Base-by-base conservation (phyloP, 2,888 invertebrate genomes). In the Listrodromus nycthemerus region DNA sequence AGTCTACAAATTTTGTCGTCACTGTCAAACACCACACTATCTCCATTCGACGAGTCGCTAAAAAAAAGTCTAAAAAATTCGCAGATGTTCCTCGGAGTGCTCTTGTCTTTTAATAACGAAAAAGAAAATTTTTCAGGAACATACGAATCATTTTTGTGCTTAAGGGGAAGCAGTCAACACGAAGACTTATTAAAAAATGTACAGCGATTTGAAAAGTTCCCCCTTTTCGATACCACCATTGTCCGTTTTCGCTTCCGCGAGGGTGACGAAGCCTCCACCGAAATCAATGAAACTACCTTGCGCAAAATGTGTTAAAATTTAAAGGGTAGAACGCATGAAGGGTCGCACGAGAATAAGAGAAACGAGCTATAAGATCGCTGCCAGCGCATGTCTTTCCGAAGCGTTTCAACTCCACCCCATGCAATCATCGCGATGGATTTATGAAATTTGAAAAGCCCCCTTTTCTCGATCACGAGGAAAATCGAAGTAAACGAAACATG, bases 231-330 rank as follows among this genome's bases (percentile, higher is more conserved):
- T 24, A 13, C 8, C 55, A 24, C 55, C 24, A 55, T 55, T 13
- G 13, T 13, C 10, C 21, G 21, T 21, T 21, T 55, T 21, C 24
- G 10, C 45, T 24, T 66, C 45, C 24, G 5, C 45, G 24, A 66
- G 27, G 24, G 24, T 1, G 0, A 5, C 45, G 6, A 66, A 66
- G 21, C 45, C 10, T 45, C 13, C 7, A 16, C 24, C 45, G 0
- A 21, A 66, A 66, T 66, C 66, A 45, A 66, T 66, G 45, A 37
- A 45, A 37, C 37, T 19, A 66, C 55, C 55, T 4, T 4, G 55
- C 24, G 55, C 13, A 24, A 24, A 10, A 10, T 55, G 24, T 55
- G 13, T 0, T 3, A 24, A 10, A 24, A 10, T 55, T 55, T 55
- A 8, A 2, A 55, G 10, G 19, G 10, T 13, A 10, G 24, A 24